Conservation (phyloP, 2,888 invertebrate species). For the Fragum sueziense region DNA sequence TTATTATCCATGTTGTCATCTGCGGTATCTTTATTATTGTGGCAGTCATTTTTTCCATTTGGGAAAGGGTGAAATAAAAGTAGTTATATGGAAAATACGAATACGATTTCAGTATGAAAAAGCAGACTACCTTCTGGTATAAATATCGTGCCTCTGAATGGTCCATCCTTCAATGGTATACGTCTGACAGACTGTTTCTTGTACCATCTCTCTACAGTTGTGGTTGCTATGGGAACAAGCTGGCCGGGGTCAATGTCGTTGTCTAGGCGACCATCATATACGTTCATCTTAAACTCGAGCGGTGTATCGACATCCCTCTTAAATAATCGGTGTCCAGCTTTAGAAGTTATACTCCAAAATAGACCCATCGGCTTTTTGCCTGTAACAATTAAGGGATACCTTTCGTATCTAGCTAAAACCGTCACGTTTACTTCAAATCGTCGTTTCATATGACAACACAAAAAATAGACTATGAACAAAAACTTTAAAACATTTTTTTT, state of each 20-base stretch:
- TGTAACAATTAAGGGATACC: no score
- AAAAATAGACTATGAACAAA: no score
- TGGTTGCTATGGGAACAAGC: not conserved
- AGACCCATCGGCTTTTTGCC: conserved; percentile 21
- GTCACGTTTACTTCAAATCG: no score
- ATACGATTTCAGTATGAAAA: no score
- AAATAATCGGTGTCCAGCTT: conserved; percentile 11
- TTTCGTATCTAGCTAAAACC: no score
- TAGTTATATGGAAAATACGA: no score
- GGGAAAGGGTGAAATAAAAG: no score
- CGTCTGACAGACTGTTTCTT: conserved; percentile 12
- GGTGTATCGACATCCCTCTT: conserved; percentile 11
- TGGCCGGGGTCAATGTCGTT: not conserved
- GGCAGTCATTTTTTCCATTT: no score
- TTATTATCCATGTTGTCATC: no score
- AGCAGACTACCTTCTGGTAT: conserved; percentile 10
- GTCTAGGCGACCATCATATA: not conserved
- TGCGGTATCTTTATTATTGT: no score
- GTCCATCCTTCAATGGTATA: not conserved
- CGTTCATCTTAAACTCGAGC: not conserved
- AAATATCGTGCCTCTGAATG: conserved; percentile 15
- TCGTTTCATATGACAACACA: no score
- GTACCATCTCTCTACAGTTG: conserved; percentile 15
- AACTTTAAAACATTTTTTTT: no score
- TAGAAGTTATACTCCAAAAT: conserved; percentile 12